These are phyloP conservation scores for Peromyscus melanophrys DNA, from an alignment of 2,797 vertebrate species.

Conservation along the genomic window DNA sequence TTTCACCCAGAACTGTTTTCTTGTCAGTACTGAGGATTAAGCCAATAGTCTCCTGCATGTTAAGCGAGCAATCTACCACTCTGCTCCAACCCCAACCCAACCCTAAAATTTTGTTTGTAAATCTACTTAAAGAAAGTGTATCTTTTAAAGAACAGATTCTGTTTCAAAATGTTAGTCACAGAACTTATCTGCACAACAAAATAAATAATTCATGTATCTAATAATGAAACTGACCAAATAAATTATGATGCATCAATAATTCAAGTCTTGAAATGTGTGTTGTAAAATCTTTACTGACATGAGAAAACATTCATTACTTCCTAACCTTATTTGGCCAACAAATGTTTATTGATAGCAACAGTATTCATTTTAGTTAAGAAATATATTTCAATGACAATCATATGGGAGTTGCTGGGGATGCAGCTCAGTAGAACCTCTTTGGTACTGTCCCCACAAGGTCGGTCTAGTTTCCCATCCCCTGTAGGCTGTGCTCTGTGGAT, in stretches of 20 bases:
- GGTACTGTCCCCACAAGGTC: background rate
- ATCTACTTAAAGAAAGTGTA: background rate
- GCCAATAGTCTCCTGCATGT: background rate
- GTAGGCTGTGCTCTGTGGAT: background rate
- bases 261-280: constrained; percentile 14
- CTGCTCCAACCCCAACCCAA: background rate
- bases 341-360: background rate
- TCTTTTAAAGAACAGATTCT: background rate
- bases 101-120: constrained; percentile 5
- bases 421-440: background rate
- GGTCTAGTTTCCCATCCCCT: background rate
- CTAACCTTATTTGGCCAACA: constrained; percentile 3
- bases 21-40: background rate
- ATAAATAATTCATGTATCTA: constrained; percentile 1
- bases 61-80: background rate
- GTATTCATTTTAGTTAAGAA: constrained; percentile 18
- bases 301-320: constrained; percentile 16
- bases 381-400: constrained; percentile 22
- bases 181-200: background rate
- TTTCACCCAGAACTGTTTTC: background rate
- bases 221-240: constrained; percentile 47
- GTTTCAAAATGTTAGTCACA: background rate
- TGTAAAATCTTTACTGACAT: constrained; percentile 7
- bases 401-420: background rate
- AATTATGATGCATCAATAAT: constrained; percentile 32